phyloP scores from a whole-genome alignment of 2,113 vertebrate genomes.

The Ceratotherium simum region DNA sequence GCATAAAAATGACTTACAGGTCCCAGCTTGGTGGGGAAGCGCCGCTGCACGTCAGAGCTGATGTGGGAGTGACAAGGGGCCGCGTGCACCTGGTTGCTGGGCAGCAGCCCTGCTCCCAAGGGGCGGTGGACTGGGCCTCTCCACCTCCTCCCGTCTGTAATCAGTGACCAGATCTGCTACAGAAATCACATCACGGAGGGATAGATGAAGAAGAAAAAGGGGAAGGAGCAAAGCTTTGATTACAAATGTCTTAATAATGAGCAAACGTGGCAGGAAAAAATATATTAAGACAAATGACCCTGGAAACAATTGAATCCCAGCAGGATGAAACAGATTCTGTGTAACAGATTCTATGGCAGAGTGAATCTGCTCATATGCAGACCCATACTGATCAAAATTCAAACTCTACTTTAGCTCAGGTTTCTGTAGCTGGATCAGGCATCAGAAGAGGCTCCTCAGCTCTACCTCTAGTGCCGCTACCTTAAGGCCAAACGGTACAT shows the following conservation, averaged over 20 bases:
- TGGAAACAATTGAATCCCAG: conserved; percentile 89
- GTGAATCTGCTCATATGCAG: conserved; percentile 80
- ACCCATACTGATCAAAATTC: conserved; percentile 81
- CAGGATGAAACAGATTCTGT: conserved; percentile 78
- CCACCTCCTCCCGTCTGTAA: not conserved
- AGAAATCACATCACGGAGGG: not conserved
- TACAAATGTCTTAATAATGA: conserved; percentile 78
- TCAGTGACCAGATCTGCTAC: not conserved
- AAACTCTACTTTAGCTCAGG: conserved; percentile 85
- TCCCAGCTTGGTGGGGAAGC: not conserved
- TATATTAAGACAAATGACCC: conserved; percentile 87
- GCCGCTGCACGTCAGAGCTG: not conserved
- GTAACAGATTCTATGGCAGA: conserved; percentile 74
- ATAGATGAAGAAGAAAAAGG: conserved; percentile 82
- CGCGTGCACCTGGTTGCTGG: not conserved
- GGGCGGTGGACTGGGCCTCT: not conserved
- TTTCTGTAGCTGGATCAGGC: conserved; percentile 86
- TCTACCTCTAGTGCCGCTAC: conserved; percentile 85
- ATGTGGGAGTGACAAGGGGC: too few species aligned
- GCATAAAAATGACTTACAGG: not conserved
- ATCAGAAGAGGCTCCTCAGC: conserved; percentile 84
- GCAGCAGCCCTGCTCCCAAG: not conserved
- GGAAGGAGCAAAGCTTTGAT: conserved; percentile 79
- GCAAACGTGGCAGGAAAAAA: conserved; percentile 82
- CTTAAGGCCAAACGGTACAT: conserved; percentile 85